Percentiles rank a stretch among this genome's conserved stretches.
phyloP scores from a whole-genome alignment of 1,140 invertebrate species.

The Nylanderia fulva region DNA sequence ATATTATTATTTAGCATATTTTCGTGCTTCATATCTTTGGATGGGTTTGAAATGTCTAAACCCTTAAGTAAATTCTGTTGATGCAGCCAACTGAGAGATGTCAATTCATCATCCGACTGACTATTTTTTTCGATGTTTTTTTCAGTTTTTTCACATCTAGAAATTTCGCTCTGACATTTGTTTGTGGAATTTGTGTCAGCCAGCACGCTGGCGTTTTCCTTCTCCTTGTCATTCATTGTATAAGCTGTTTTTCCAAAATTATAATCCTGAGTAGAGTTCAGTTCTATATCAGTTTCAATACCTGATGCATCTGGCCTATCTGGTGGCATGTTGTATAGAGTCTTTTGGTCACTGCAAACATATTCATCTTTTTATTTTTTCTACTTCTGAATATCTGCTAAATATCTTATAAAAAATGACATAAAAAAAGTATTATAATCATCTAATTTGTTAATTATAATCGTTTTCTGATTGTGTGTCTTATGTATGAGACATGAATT shows the following conservation, averaged over 20 bases:
- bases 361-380: background rate
- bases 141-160: slow-evolving; percentile 71
- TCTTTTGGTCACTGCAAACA: slow-evolving; percentile 80
- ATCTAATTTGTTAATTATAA: background rate
- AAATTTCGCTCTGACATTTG: slow-evolving; percentile 69
- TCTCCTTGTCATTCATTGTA: slow-evolving; percentile 78
- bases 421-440: background rate
- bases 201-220: slow-evolving; percentile 74
- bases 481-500: background rate
- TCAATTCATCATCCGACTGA: slow-evolving; percentile 93
- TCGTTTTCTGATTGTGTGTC: background rate
- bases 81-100: slow-evolving; percentile 95
- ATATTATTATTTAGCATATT: slow-evolving; percentile 82
- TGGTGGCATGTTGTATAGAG: slow-evolving; percentile 82
- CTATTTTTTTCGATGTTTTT: slow-evolving; percentile 73
- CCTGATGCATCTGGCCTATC: slow-evolving; percentile 84
- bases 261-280: slow-evolving; percentile 77
- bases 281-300: slow-evolving; percentile 77
- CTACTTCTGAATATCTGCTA: background rate
- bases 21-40: slow-evolving; percentile 80
- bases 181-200: slow-evolving; percentile 68
- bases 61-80: slow-evolving; percentile 96
- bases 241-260: slow-evolving; percentile 75
- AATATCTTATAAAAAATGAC: background rate
- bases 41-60: slow-evolving; percentile 82